Evolutionary conservation across 2,888 invertebrate species (phyloP), one percentile per base, ranked within the genome.

Genomic region (Idaea dimidiata): DNA sequence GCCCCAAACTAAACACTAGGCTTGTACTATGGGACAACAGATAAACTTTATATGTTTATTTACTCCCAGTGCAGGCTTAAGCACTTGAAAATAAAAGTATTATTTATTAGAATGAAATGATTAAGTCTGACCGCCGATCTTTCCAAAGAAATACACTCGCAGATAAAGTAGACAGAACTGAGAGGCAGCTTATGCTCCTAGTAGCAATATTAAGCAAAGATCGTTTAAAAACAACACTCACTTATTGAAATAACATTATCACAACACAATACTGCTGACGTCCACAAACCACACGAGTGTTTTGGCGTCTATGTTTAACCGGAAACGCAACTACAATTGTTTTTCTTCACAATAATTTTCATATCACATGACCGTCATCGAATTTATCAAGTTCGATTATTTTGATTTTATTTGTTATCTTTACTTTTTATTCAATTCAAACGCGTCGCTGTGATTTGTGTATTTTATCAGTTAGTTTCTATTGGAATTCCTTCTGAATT

Each of bases 301-400:
- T 54, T 32, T 32, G 57, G 60, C 72, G 65, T 68, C 68, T 55
- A 17, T 58, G 57, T 54, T 66, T 69, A 65, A 65, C 68, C 69
- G 66, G 64, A 73, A 72, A 73, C 68, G 64, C 64, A 60, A 54
- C 59, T 72, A 67, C 71, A 76, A 74, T 66, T 72, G 71, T 62
- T 68, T 71, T 72, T 69, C 64, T 77, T 69, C 61, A 68, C 66
- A 68, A 72, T 78, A 75, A 78, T 80, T 72, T 69, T 66, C 62
- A 70, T 78, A 81, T 81, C 78, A 74, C 71, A 69, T 43, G 72
- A 68, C 71, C 70, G 77, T 76, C 75, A 77, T 74, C 72, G 63
- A 64, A 69, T 72, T 24, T 82, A 83, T 75, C 77, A 58, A 62
- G 17, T 66, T 66, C 73, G 78, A 82, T 81, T 79, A 81, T 59